Evolutionary conservation across 1,140 invertebrate genomes (phyloP).

Genomic region (Lordiphosa mommai): DNA sequence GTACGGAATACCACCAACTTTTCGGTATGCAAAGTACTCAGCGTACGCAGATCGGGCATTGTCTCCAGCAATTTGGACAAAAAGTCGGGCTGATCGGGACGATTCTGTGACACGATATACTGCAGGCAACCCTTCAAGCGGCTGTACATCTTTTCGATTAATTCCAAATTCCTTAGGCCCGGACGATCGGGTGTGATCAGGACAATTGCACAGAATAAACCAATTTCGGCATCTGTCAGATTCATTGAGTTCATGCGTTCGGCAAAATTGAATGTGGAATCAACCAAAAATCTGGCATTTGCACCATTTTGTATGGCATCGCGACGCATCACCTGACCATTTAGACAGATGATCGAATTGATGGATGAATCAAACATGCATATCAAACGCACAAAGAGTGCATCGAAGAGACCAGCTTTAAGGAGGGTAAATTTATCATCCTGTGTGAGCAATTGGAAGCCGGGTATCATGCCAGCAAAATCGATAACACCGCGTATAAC

Average conservation of each 20-base stretch:
- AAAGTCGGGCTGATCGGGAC: slow-evolving; percentile 89
- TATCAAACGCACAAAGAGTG: slow-evolving; percentile 93
- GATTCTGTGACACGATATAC: slow-evolving; percentile 92
- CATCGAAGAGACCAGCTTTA: slow-evolving; percentile 97
- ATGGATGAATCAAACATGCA: slow-evolving; percentile 96
- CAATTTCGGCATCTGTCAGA: slow-evolving; percentile 95
- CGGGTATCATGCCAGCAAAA: slow-evolving; percentile 98
- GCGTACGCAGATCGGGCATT: slow-evolving; percentile 95
- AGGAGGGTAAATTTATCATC: slow-evolving; percentile 98
- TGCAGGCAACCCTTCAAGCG: slow-evolving; percentile 92
- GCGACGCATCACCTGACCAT: slow-evolving; percentile 93
- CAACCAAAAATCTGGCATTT: slow-evolving; percentile 95
- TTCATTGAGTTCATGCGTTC: slow-evolving; percentile 94
- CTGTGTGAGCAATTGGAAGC: slow-evolving; percentile 95
- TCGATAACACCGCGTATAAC: slow-evolving; percentile 98
- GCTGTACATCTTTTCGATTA: slow-evolving; percentile 95
- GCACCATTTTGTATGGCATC: slow-evolving; percentile 94
- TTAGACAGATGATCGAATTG: slow-evolving; percentile 95
- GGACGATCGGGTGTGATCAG: slow-evolving; percentile 96
- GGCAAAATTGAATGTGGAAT: slow-evolving; percentile 98
- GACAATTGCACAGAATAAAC: slow-evolving; percentile 96
- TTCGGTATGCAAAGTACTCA: slow-evolving; percentile 97
- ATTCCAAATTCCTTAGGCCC: slow-evolving; percentile 93
- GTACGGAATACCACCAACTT: slow-evolving; percentile 96
- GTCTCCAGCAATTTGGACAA: slow-evolving; percentile 94